phyloP scores from a whole-genome alignment of 2,888 invertebrate genomes.

The Apodemia hepburni region DNA sequence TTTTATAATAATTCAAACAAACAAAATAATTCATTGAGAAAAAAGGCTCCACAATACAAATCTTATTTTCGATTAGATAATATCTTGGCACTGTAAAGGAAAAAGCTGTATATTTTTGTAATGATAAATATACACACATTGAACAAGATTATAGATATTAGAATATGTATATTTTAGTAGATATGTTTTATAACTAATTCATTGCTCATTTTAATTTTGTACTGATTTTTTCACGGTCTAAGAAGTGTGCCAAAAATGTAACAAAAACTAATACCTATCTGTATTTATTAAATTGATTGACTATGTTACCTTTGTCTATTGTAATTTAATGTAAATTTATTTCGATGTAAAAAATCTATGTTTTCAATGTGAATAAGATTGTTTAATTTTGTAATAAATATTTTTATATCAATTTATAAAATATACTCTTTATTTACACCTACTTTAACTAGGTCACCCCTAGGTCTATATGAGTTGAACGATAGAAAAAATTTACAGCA shows the following conservation, averaged over 20 bases:
- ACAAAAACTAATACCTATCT: constrained; percentile 20
- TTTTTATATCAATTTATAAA: constrained; percentile 43
- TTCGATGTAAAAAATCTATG: constrained; percentile 48
- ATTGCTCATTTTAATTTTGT: constrained; percentile 8
- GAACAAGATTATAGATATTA: too few species aligned
- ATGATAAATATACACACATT: too few species aligned
- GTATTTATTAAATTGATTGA: constrained; percentile 47
- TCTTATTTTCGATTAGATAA: not conserved
- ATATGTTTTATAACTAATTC: not conserved
- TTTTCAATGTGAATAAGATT: constrained; percentile 44
- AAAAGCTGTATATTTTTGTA: too few species aligned
- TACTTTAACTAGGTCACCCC: too few species aligned
- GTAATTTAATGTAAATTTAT: constrained; percentile 53
- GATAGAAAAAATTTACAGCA: too few species aligned
- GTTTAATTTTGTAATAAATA: constrained; percentile 64
- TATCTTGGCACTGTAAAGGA: not conserved
- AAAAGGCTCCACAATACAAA: not conserved
- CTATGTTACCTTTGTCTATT: constrained; percentile 58
- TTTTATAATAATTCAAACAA: not conserved
- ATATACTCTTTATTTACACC: constrained; percentile 18
- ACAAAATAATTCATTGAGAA: too few species aligned
- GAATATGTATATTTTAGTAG: too few species aligned
- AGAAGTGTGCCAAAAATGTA: constrained; percentile 19
- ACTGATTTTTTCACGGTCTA: not conserved
- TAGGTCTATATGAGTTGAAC: too few species aligned